A percentile compares a stretch with the other conserved stretches of the same genome.
Evolutionary conservation across 1,140 invertebrate genomes (phyloP).

Genomic region (Aphis craccivora): DNA sequence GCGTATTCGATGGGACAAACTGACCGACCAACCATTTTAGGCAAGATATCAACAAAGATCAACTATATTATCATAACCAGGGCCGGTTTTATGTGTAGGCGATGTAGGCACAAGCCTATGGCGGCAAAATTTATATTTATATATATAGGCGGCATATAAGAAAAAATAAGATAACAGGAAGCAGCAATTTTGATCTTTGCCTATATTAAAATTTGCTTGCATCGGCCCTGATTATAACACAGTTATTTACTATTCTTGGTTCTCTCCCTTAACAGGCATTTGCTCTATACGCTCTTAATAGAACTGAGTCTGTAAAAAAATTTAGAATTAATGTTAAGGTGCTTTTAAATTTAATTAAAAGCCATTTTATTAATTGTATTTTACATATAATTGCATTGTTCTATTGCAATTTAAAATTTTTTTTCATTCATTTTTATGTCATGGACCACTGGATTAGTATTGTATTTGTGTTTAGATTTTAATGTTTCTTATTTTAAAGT

Average conservation of each 20-base stretch:
- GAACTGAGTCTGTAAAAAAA: conserved; percentile 10
- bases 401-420: not conserved
- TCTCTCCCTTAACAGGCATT: not conserved
- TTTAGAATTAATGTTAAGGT: not conserved
- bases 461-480: conserved; percentile 2
- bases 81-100: too few relatives aligned
- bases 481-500: not conserved
- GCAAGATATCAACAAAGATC: not conserved
- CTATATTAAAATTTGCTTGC: too few relatives aligned
- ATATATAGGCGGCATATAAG: too few relatives aligned
- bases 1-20: not conserved
- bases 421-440: not conserved
- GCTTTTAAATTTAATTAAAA: conserved; percentile 12
- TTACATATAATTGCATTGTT: not conserved
- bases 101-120: too few relatives aligned
- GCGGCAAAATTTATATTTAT: too few relatives aligned
- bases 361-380: not conserved
- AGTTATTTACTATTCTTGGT: not conserved
- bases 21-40: not conserved
- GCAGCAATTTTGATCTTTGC: too few relatives aligned
- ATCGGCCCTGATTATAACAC: too few relatives aligned
- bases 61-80: too few relatives aligned
- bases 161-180: too few relatives aligned
- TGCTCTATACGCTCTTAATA: not conserved
- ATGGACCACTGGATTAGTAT: conserved; percentile 2